These are phyloP conservation scores for Apis dorsata DNA, from an alignment of 1,140 invertebrate genomes.

Conservation along the genomic window DNA sequence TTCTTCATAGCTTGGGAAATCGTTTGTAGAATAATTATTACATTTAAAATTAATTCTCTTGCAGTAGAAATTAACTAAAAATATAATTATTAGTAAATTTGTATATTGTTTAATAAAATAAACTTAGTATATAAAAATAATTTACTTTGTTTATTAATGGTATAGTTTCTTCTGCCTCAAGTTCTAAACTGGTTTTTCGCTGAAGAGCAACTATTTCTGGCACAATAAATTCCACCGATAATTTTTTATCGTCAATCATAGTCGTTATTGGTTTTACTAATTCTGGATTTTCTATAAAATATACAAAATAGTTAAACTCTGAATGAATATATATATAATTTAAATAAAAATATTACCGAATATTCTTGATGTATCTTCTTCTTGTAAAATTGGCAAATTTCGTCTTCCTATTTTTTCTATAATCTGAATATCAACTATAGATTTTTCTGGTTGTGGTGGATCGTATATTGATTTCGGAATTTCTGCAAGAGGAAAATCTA, in stretches of 20 bases:
- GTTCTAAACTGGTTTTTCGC: conserved; percentile 68
- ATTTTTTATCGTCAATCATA: conserved; percentile 67
- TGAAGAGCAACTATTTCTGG: conserved; percentile 69
- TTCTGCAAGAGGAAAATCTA: conserved; percentile 70
- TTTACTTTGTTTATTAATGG: conserved; percentile 75
- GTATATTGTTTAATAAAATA: not conserved
- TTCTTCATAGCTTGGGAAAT: conserved; percentile 74
- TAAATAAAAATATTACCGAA: conserved; percentile 68
- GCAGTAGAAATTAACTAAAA: conserved; percentile 71
- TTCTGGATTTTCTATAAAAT: conserved; percentile 75
- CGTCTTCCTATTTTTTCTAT: conserved; percentile 74
- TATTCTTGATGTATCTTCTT: conserved; percentile 73
- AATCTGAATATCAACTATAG: conserved; percentile 73
- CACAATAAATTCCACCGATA: conserved; percentile 73
- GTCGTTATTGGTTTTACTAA: conserved; percentile 75
- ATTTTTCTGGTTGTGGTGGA: conserved; percentile 69
- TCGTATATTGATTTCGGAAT: conserved; percentile 73
- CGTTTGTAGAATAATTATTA: conserved; percentile 68
- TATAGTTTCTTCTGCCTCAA: conserved; percentile 69
- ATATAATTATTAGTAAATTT: conserved; percentile 8
- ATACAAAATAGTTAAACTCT: conserved; percentile 1
- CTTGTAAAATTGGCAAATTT: conserved; percentile 76
- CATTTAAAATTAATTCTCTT: conserved; percentile 74
- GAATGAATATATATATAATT: not conserved
- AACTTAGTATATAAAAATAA: not conserved